Percentiles rank a stretch among this genome's conserved stretches.
phyloP scores from a whole-genome alignment of 2,797 vertebrate genomes.

The Alauda arvensis region DNA sequence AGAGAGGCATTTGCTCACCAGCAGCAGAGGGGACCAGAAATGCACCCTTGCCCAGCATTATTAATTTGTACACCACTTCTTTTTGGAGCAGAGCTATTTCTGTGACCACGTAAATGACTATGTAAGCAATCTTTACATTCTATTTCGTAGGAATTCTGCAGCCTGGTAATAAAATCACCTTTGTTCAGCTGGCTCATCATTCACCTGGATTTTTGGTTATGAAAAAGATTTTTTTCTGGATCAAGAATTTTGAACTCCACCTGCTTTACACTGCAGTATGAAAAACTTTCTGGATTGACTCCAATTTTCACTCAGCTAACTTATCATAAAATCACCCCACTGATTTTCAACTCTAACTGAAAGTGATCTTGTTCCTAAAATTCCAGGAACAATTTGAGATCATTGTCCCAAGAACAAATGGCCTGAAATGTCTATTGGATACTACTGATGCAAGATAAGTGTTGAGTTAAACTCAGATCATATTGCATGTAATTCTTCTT shows the following conservation, averaged over 20 bases:
- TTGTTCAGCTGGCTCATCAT: background rate
- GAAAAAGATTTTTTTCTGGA: background rate
- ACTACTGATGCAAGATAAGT: background rate
- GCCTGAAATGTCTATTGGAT: background rate
- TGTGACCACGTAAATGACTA: background rate
- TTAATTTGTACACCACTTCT: background rate
- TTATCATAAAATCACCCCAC: background rate
- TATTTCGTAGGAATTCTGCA: background rate
- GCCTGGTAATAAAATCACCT: background rate
- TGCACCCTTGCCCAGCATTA: background rate
- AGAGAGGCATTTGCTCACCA: background rate
- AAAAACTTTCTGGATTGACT: background rate
- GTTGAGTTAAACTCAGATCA: background rate
- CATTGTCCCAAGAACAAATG: background rate
- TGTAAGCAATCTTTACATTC: background rate
- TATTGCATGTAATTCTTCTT: background rate
- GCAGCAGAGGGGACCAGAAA: background rate
- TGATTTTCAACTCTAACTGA: background rate
- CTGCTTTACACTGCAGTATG: background rate
- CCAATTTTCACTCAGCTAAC: background rate
- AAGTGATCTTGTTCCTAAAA: background rate
- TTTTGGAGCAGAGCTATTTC: background rate
- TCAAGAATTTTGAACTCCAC: background rate
- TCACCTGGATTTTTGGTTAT: background rate
- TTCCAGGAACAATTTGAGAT: background rate